Percentiles rank a stretch among this genome's conserved stretches.
Evolutionary conservation across 2,113 vertebrate genomes (phyloP).

Genomic region (Xiphias gladius): DNA sequence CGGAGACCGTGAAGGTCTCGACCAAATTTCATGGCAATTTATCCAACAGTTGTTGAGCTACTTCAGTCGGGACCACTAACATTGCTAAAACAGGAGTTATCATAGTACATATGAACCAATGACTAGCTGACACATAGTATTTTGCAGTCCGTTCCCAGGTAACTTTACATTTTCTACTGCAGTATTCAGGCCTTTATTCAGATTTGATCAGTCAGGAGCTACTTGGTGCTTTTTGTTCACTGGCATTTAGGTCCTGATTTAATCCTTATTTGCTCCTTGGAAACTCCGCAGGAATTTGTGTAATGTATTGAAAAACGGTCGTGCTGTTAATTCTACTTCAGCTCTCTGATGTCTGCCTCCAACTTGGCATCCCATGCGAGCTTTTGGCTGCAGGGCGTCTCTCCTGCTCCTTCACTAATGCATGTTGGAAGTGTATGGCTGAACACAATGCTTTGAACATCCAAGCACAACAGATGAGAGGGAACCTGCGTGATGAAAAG

Average conservation of each 20-base stretch:
- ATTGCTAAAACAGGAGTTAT: no score
- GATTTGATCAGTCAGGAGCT: background rate
- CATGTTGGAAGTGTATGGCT: background rate
- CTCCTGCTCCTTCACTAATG: slow-evolving; percentile 32
- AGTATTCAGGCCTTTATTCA: background rate
- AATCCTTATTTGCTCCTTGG: background rate
- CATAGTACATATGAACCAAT: no score
- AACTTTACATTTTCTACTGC: no score
- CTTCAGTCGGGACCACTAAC: no score
- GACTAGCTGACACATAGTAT: no score
- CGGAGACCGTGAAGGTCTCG: no score
- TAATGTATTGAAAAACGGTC: slow-evolving; percentile 2
- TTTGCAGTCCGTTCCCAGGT: no score
- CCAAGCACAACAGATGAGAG: slow-evolving; percentile 41
- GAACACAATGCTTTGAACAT: slow-evolving; percentile 53
- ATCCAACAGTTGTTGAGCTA: no score
- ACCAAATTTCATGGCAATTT: no score
- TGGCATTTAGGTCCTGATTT: background rate
- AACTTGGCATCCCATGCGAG: slow-evolving; percentile 23
- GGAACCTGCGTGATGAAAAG: slow-evolving; percentile 34
- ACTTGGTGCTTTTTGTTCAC: background rate
- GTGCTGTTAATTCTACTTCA: background rate
- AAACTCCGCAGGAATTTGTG: background rate
- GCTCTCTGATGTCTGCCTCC: slow-evolving; percentile 14
- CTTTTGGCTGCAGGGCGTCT: slow-evolving; percentile 48